Evolutionary conservation across 2,888 invertebrate genomes (phyloP), one percentile per base, ranked within the genome.

Genomic region (Nomada hirtipes): DNA sequence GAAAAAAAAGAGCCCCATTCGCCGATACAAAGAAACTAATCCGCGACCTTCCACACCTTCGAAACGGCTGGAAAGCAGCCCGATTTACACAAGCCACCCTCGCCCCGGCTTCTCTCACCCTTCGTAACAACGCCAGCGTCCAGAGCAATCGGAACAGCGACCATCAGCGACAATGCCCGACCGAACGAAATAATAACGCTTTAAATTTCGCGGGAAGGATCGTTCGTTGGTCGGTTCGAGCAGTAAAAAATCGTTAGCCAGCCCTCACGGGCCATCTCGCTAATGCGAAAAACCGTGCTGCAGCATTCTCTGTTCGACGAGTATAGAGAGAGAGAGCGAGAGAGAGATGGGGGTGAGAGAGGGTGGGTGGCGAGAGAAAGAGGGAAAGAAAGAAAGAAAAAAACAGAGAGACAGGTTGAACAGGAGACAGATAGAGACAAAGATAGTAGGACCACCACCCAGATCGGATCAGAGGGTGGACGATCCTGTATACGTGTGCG

Each of bases 231-330:
- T 50, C 72, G 79, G 81, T 76, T 71, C 79, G 81, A 50, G 81
- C 86, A 79, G 80, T 85, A 88, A 88, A 88, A 88, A 85, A 88
- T 88, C 87, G 84, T 87, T 86, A 87, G 83, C 82, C 83, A 50
- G 82, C 75, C 85, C 77, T 77, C 77, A 85, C 82, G 85, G 88
- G 77, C 82, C 83, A 85, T 85, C 89, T 90, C 90, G 89, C 89
- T 92, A 92, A 92, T 91, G 89, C 89, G 87, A 91, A 91, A 91
- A 92, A 92, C 88, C 88, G 88, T 82, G 85, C 82, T 80, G 84
- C 88, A 77, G 36, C 82, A 76, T 81, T 67, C 85, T 73, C 82
- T 71, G 77, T 78, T 78, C 55, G 83, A 81, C 57, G 11, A 55
- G 44, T 44, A 44, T 36, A 15, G 20, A 20, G 55, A 29, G 11